Base-by-base conservation (phyloP, 2,797 vertebrate species). In the Heteromormyrus szaboi region DNA sequence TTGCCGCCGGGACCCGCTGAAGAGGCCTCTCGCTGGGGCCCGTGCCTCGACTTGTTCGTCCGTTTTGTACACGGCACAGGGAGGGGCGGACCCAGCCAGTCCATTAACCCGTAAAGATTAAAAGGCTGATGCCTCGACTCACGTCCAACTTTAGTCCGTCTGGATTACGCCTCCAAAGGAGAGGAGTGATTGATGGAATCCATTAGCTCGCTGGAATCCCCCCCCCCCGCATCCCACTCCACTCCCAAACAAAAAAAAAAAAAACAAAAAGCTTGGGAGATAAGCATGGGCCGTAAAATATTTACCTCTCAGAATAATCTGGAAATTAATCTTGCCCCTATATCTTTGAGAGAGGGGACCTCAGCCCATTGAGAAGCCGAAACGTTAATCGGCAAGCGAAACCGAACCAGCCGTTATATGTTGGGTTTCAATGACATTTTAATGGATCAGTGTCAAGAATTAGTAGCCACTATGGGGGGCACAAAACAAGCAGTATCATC, bases 101-200 rank as follows among this genome's bases (percentile, higher is more conserved):
- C 94, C 94, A 95, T 95, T 95, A 96, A 95, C 95, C 95, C 95
- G 94, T 95, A 95, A 94, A 96, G 95, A 96, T 96, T 95, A 96
- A 96, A 95, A 95, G 94, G 92, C 94, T 92, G 94, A 95, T 94
- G 93, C 93, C 92, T 92, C 90, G 81, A 62, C 85, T 87, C 76
- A 91, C 91, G 88, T 92, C 89, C 91, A 87, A 62, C 65, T 76
- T 89, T 56, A 88, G 48, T 89, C 89, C 91, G 89, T 91, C 48
- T 6, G 90, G 92, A 94, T 93, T 94, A 94, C 94, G 94, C 94
- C 93, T 94, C 94, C 91, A 95, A 93, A 95, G 94, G 91, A 93
- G 94, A 94, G 93, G 93, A 92, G 94, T 95, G 95, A 96, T 96
- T 96, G 95, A 96, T 96, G 95, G 95, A 94, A 94, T 92, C 94